phyloP scores from a whole-genome alignment of 2,113 vertebrate genomes.

The Salvelinus namaycush region DNA sequence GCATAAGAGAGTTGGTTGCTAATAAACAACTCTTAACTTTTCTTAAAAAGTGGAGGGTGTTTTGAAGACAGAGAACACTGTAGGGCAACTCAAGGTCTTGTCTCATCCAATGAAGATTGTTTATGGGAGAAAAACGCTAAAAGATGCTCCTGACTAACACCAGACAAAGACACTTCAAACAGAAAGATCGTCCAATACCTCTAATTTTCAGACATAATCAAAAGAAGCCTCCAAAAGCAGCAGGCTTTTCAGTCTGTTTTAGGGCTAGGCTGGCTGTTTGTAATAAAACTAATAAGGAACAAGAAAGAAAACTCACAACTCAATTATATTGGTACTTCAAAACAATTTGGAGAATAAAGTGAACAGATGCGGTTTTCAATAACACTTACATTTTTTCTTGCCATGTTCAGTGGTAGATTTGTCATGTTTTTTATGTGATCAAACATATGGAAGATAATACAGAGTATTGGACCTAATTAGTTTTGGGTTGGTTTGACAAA shows the following conservation, averaged over 20 bases:
- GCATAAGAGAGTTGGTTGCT: background rate
- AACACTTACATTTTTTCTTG: slow-evolving; percentile 3
- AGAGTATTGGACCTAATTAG: slow-evolving; percentile 22
- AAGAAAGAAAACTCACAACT: background rate
- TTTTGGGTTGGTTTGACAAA: slow-evolving; percentile 8
- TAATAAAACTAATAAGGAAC: background rate
- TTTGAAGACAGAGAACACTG: slow-evolving; percentile 27
- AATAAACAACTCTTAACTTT: slow-evolving; percentile 17
- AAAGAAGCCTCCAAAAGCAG: background rate
- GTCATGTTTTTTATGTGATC: slow-evolving; percentile 30
- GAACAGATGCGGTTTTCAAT: background rate
- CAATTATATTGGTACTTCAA: slow-evolving; percentile 1
- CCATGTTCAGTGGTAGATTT: slow-evolving; percentile 3
- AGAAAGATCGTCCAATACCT: slow-evolving; percentile 5
- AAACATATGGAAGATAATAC: slow-evolving; percentile 18
- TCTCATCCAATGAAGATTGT: slow-evolving; percentile 23
- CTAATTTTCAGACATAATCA: slow-evolving; percentile 22
- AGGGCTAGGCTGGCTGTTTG: background rate
- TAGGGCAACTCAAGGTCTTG: slow-evolving; percentile 42
- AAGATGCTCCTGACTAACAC: slow-evolving; percentile 21
- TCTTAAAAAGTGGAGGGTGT: slow-evolving; percentile 12
- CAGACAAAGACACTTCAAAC: slow-evolving; percentile 19
- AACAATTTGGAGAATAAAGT: background rate
- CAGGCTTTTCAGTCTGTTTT: background rate
- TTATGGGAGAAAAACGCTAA: slow-evolving; percentile 20